Base-by-base conservation (phyloP, 2,888 invertebrate genomes). In the Melieria crassipennis region DNA sequence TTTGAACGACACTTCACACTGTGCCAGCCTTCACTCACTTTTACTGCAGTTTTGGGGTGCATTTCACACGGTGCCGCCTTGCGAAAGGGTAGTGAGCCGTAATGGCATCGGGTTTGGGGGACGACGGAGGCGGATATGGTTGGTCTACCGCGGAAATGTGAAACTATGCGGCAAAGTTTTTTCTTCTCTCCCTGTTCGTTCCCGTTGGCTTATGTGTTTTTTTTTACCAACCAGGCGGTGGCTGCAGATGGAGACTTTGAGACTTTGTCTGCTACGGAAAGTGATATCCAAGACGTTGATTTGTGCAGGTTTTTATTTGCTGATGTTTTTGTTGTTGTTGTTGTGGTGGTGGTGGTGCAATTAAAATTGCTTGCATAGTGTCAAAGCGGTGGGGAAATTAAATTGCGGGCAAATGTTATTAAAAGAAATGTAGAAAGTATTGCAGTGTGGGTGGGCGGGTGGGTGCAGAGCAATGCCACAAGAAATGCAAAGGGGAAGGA, bases 371-470 rank as follows among this genome's bases (percentile, higher is more conserved):
- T 68, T 61, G 60, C 61, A 13, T 68, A 45, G 61, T 62, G 61
- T 60, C 52, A 61, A 61, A 68, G 45, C 30, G 52, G 52, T 46
- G 42, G 52, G 30, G 60, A 70, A 70, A 64, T 65, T 64, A 64
- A 65, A 70, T 64, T 64, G 62, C 63, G 46, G 55, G 46, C 62
- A 69, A 69, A 69, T 69, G 64, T 70, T 70, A 70, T 70, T 64
- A 64, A 64, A 70, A 64, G 7, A 70, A 58, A 69, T 69, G 57
- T 10, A 13, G 11, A 60, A 13, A 67, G 43, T 7, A 50, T 58
- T n/a, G 42, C 4, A 9, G 10, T 3, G 50, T 64, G 43, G 5
- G 64, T n/a, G 50, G 48, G 42, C 42, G 7, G 16, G 46, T 46
- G 7, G 3, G 5, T 46, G n/a, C 30, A 3, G 30, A 30, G 30